Evolutionary conservation across 2,797 vertebrate species (phyloP), one percentile per base, ranked within the genome.

Genomic region (Champsocephalus esox): DNA sequence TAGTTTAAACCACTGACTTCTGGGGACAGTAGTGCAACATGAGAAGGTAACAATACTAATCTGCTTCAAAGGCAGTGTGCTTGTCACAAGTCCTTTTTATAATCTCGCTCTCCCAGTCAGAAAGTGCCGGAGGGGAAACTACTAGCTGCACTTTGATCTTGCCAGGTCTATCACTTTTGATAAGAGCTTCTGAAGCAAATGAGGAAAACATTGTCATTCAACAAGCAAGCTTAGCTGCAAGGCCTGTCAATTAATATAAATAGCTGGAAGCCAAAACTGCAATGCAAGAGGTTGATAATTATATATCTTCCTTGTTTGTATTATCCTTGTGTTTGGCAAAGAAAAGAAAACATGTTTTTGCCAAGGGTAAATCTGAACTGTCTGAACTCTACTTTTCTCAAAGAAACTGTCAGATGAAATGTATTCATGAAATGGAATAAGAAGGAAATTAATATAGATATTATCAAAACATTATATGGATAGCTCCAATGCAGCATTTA

Each of bases 91-190:
- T 85, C 80, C 83, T 90, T 91, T 87, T 91, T 87, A 87, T 90
- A 91, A 93, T 79, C 67, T 81, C 55, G 13, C 77, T 88, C 88
- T 72, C 75, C 72, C 82, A 77, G 90, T 87, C 85, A 87, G 78
- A 92, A 85, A 83, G 86, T 67, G 85, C 87, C 85, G 58, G 78
- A 76, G 87, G 91, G 90, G 81, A 85, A 89, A 88, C 76, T 82
- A 79, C 75, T 8, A 79, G 80, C 85, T 80, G 72, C 77, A 72
- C 93, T 93, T 95, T 95, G 92, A 95, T 94, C 93, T 89, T 28
- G 41, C 73, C 75, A 85, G 82, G 80, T 92, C 87, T 80, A 87
- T 90, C 79, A 76, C 85, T 81, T 93, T 88, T 91, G 90, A 93
- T 92, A 91, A 89, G 82, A 80, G 77, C 83, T 70, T 84, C 66